These are phyloP conservation scores for Tethea ocularis DNA, from an alignment of 2,888 invertebrate genomes.

Conservation along the genomic window DNA sequence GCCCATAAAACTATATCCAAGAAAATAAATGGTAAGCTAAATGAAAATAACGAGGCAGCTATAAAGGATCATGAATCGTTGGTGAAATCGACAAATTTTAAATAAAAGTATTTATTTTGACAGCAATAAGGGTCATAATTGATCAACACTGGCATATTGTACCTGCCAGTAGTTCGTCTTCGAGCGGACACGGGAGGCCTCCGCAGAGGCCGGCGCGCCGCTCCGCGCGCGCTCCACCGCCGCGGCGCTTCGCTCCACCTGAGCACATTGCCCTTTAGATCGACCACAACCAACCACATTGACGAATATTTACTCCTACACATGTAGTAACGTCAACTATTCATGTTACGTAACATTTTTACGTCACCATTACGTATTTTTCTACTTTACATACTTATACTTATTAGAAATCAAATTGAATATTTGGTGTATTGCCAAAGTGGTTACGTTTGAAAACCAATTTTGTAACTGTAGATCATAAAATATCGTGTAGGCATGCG, in stretches of 20 bases:
- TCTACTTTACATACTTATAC: not conserved
- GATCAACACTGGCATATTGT: constrained; percentile 30
- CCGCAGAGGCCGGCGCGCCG: constrained; percentile 74
- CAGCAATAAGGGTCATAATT: not conserved
- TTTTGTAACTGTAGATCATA: constrained; percentile 6
- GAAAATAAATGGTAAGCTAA: too few relatives aligned
- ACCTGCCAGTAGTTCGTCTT: constrained; percentile 87
- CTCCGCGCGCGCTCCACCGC: constrained; percentile 78
- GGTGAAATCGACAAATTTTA: not conserved
- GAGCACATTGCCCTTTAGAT: constrained; percentile 35
- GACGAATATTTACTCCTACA: constrained; percentile 8
- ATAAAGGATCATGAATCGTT: not conserved
- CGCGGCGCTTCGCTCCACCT: constrained; percentile 80
- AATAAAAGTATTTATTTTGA: not conserved
- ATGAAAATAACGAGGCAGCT: not conserved
- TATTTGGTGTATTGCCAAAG: constrained; percentile 34
- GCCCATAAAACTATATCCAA: too few relatives aligned
- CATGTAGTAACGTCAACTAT: constrained; percentile 1
- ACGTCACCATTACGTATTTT: constrained; percentile 1
- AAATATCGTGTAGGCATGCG: not conserved
- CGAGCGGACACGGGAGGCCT: constrained; percentile 82
- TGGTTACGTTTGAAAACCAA: constrained; percentile 12
- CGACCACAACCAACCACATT: constrained; percentile 39
- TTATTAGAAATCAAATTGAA: constrained; percentile 16
- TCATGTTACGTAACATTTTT: not conserved